Base-by-base conservation (phyloP, 2,113 vertebrate genomes). In the Axis porcinus region DNA sequence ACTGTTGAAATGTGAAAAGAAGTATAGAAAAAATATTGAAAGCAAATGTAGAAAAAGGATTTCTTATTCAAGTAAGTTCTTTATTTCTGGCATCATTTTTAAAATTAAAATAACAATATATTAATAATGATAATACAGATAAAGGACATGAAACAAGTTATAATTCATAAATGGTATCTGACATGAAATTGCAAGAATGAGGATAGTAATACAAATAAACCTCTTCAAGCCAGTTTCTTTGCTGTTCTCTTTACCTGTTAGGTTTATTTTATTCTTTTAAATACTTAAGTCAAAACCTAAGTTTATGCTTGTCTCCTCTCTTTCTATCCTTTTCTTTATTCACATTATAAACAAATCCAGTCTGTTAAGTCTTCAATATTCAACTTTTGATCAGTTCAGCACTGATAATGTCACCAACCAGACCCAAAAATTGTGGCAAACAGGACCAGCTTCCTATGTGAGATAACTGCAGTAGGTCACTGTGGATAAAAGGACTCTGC, bases 1-100 rank as follows among this genome's bases (percentile, higher is more conserved):
- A 96, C 4, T 81, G 30, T 11, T 50, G 25, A 58, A 85, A 10
- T 6, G 21, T 6, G 36, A 86, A 40, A 28, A 87, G 23, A 19
- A 97, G 28, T 67, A 78, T 15, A 76, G 91, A 95, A 67, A 54
- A 1, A 93, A 16, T 54, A 54, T 54, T 54, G 52, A 54, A 54
- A 54, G 52, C 30, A 64, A 64, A n/a, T 64, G 33, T n/a, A 64
- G 62, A 64, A 64, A 17, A 64, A n/a, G 47, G 40, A 83, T 27
- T 94, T 62, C 55, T 89, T 98, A 94, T 95, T 98, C 9, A 96
- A 97, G 95, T 97, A 82, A 70, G 79, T 95, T 9, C 11, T 93
- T 11, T 5, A 57, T 98, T 97, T 96, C 62, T 97, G 81, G n/a
- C 95, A 97, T 55, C 2, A 86, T 87, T 93, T 98, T 92, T 90